Evolutionary conservation across 2,113 vertebrate genomes (phyloP), one percentile per base, ranked within the genome.

Genomic region (Maccullochella peelii): DNA sequence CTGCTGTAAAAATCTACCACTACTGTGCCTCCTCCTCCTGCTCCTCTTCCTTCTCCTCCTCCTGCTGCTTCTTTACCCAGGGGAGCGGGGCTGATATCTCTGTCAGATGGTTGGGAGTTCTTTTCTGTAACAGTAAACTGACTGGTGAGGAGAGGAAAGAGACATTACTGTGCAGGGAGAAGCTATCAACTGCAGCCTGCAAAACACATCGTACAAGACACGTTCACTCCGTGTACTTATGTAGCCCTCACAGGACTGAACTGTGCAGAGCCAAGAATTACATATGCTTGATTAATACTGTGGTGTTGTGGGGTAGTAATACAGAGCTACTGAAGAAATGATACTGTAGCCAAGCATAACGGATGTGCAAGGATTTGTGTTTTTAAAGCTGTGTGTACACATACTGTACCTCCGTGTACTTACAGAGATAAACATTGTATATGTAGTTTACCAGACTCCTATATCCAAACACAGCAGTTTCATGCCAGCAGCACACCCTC

Each of bases 51-150:
- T 69, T 76, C 55, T 72, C 71, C 73, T 70, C 75, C 78, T 85
- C 42, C 59, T 69, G 79, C 83, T 82, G 50, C 61, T 76, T 70
- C 54, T 71, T 69, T 57, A 27, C 92, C 82, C 86, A 1, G 73
- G 90, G 90, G 89, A 89, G 77, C 38, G 5, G 23, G 63, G 88
- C 80, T 88, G 86, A 93, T 92, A 88, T 93, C 91, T 95, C 90
- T 84, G 86, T 95, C 94, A 94, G 93, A 91, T 93, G 91, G 72
- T 59, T 70, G 83, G 86, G 87, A 90, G 75, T 81, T 85, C 59
- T 80, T 80, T 80, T 88, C 71, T 91, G 88, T 86, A 91, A 93
- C 84, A 74, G 87, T 90, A 93, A 91, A 92, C 92, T 88, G 88
- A 89, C 76, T n/a, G 38, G 52, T 83, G 79, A 84, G 79, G 79